Evolutionary conservation across 2,113 vertebrate species (phyloP).

Genomic region (Ia io): DNA sequence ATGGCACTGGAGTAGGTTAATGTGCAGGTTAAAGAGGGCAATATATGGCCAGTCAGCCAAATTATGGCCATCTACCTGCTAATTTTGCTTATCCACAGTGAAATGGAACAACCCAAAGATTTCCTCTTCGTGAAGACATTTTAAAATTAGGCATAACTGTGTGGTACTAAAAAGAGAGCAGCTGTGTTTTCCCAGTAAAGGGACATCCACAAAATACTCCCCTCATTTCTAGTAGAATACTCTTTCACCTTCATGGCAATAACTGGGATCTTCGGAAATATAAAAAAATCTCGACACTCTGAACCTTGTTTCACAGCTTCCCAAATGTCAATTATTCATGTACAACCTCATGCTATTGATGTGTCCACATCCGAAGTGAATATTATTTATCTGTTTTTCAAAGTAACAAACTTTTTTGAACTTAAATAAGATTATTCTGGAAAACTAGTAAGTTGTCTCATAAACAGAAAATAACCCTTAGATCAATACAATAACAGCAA

Average conservation of each 20-base stretch:
- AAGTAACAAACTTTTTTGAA: constrained; percentile 3
- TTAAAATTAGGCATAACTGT: neutral
- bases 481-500: neutral
- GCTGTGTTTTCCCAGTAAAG: neutral
- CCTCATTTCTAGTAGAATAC: neutral
- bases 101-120: constrained; percentile 23
- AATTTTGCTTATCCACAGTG: neutral
- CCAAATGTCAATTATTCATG: neutral
- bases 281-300: neutral
- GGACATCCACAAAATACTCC: neutral
- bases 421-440: constrained; percentile 25
- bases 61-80: neutral
- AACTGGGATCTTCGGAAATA: neutral
- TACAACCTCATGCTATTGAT: neutral
- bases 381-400: neutral
- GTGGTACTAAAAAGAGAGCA: constrained; percentile 4
- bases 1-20: neutral
- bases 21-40: neutral
- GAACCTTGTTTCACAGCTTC: neutral
- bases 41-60: neutral
- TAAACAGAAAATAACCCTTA: constrained; percentile 16
- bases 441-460: neutral
- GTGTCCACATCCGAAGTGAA: neutral
- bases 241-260: neutral
- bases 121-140: neutral